Percentiles rank a stretch among this genome's conserved stretches.
Evolutionary conservation across 2,888 invertebrate species (phyloP).

Genomic region (Phytoseiulus persimilis): DNA sequence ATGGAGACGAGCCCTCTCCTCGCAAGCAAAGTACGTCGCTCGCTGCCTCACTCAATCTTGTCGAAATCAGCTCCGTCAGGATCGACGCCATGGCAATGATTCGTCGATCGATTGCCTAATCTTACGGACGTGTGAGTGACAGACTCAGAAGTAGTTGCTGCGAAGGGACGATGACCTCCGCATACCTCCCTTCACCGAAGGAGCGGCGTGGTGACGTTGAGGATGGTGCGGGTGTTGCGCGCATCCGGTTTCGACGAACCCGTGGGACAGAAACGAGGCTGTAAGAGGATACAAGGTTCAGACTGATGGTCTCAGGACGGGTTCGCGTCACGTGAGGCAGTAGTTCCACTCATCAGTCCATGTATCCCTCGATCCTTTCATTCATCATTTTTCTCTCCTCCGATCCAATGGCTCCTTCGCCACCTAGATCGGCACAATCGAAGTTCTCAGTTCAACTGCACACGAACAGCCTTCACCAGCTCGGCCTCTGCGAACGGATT

Average conservation of each 20-base stretch:
- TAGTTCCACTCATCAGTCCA: background rate
- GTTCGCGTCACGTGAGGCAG: background rate
- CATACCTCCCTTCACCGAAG: constrained; percentile 25
- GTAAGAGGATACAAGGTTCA: background rate
- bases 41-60: background rate
- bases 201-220: constrained; percentile 22
- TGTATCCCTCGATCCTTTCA: background rate
- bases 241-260: constrained; percentile 10
- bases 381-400: background rate
- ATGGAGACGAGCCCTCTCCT: too few species aligned
- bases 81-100: background rate
- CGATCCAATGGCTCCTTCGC: background rate
- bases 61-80: background rate
- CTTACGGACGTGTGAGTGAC: background rate
- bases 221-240: constrained; percentile 27
- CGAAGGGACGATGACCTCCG: constrained; percentile 32
- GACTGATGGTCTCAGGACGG: background rate
- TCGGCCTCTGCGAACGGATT: too few species aligned
- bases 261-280: constrained; percentile 27
- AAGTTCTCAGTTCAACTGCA: background rate
- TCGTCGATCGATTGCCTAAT: background rate
- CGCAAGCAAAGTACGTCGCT: too few species aligned
- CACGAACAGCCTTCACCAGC: background rate
- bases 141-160: constrained; percentile 24
- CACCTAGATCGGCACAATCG: background rate